These are phyloP conservation scores for Sesamia nonagrioides DNA, from an alignment of 1,140 invertebrate species.

Conservation along the genomic window DNA sequence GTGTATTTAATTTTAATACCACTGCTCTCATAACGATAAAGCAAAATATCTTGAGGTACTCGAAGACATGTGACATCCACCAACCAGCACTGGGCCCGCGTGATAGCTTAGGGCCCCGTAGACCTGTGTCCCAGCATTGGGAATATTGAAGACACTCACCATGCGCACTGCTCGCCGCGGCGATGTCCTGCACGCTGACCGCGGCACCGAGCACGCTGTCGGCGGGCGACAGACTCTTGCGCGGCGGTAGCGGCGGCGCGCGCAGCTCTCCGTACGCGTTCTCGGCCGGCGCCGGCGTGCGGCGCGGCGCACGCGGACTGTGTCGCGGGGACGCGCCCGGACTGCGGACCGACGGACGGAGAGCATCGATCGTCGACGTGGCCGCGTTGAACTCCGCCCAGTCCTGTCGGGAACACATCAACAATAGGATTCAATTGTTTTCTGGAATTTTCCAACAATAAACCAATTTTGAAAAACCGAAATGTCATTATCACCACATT, in stretches of 20 bases:
- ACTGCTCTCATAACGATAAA: not conserved
- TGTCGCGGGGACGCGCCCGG: constrained; percentile 77
- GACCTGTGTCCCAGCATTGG: no score
- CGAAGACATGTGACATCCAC: no score
- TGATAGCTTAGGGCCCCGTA: no score
- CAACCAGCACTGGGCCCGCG: no score
- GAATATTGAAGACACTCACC: constrained; percentile 41
- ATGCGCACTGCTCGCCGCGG: constrained; percentile 64
- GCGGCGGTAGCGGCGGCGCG: constrained; percentile 81
- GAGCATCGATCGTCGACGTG: constrained; percentile 88
- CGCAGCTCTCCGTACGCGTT: constrained; percentile 84
- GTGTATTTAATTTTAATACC: no score
- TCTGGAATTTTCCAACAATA: no score
- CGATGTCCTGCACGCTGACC: constrained; percentile 77
- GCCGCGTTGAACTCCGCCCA: constrained; percentile 89
- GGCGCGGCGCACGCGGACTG: constrained; percentile 73
- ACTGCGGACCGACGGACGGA: constrained; percentile 78
- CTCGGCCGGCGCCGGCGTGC: constrained; percentile 67
- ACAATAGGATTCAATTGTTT: no score
- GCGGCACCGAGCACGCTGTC: constrained; percentile 71
- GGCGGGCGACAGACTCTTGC: constrained; percentile 82
- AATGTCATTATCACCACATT: no score
- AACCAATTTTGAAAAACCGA: no score
- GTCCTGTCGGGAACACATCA: no score
- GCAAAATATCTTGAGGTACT: no score